phyloP scores from a whole-genome alignment of 2,888 invertebrate genomes.

The Spialia ferax region DNA sequence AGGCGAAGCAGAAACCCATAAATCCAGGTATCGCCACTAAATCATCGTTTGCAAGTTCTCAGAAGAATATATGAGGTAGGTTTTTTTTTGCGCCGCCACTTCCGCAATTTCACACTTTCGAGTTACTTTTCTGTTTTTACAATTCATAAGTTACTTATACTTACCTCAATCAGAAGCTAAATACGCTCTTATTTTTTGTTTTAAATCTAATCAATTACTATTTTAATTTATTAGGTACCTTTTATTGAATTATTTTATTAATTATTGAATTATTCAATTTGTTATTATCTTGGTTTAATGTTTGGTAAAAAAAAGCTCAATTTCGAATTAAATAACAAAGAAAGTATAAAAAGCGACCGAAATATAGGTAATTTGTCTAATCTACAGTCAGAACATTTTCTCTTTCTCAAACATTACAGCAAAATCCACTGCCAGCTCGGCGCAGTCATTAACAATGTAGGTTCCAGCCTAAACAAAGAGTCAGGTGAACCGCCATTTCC shows the following conservation, averaged over 20 bases:
- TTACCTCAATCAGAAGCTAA: too few relatives aligned
- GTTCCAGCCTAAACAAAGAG: constrained; percentile 72
- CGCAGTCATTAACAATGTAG: constrained; percentile 66
- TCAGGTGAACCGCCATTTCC: constrained; percentile 63
- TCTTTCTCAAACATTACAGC: background rate
- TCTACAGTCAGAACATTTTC: background rate
- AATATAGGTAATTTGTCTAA: too few relatives aligned
- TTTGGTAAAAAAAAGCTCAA: too few relatives aligned
- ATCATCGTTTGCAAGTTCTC: constrained; percentile 73
- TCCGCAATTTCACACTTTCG: background rate
- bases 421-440: background rate
- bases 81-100: background rate
- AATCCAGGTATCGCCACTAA: constrained; percentile 78
- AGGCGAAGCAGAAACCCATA: constrained; percentile 66
- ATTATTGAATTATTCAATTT: too few relatives aligned
- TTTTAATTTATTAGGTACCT: too few relatives aligned
- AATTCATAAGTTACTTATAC: too few relatives aligned
- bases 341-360: too few relatives aligned
- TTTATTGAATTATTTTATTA: too few relatives aligned
- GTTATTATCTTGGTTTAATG: too few relatives aligned
- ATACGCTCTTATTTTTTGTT: too few relatives aligned
- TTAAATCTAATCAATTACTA: too few relatives aligned
- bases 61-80: constrained; percentile 55
- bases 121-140: background rate
- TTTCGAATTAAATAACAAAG: too few relatives aligned